Evolutionary conservation across 1,140 invertebrate species (phyloP).

Genomic region (Brachionus asplanchnoidis): DNA sequence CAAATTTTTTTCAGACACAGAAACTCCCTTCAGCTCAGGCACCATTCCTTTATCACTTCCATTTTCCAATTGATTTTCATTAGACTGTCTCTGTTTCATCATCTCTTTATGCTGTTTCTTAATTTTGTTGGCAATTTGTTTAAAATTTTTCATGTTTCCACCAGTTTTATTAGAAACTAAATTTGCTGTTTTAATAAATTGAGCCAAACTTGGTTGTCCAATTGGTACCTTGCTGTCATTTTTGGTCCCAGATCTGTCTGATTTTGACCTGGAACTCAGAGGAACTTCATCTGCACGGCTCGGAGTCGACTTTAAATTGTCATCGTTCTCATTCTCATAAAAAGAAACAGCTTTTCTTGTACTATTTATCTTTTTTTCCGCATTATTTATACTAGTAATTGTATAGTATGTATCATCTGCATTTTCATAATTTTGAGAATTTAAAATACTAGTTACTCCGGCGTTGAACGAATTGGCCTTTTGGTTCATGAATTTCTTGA

Average conservation of each 20-base stretch:
- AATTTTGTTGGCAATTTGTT: not conserved
- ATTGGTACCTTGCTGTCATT: not conserved
- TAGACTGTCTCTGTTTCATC: not conserved
- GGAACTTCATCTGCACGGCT: not conserved
- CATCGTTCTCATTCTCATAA: not conserved
- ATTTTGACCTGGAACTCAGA: not conserved
- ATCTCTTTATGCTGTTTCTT: not conserved
- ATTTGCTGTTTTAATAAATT: not conserved
- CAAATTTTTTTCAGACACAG: not conserved
- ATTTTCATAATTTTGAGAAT: not conserved
- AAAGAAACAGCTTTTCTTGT: not conserved
- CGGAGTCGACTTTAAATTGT: not conserved
- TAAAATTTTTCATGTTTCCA: not conserved
- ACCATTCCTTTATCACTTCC: not conserved
- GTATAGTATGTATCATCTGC: slow-evolving; percentile 3
- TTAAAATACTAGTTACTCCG: not conserved
- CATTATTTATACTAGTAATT: not conserved
- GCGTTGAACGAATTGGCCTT: not conserved
- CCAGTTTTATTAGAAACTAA: not conserved
- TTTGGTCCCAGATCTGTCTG: not conserved
- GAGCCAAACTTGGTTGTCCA: slow-evolving; percentile 17
- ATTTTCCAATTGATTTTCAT: not conserved
- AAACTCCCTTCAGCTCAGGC: not conserved
- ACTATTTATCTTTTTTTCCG: not conserved
- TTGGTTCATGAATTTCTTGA: not conserved